These are phyloP conservation scores for Odobenus rosmarus DNA, from an alignment of 2,113 vertebrate genomes.

Conservation along the genomic window DNA sequence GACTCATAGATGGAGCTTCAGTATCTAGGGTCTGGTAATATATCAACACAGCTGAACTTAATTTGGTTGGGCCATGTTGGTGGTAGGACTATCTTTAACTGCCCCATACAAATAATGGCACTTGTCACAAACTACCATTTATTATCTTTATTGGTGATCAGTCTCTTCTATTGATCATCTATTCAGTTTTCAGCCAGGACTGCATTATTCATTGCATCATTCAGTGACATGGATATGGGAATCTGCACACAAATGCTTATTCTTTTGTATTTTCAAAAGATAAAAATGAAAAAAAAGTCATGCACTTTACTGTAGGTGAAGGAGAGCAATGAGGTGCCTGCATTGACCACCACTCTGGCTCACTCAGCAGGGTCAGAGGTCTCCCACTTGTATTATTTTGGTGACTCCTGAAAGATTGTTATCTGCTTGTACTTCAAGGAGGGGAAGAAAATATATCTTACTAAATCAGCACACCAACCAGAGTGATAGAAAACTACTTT, in stretches of 20 bases:
- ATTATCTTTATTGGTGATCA: background rate
- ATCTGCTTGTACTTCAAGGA: background rate
- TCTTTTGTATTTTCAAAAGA: background rate
- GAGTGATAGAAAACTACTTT: background rate
- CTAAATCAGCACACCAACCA: background rate
- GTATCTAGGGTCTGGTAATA: background rate
- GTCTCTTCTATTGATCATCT: background rate
- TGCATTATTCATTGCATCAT: background rate
- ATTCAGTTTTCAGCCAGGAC: background rate
- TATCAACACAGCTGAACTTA: background rate
- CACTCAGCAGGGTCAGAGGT: no score
- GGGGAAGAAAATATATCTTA: background rate
- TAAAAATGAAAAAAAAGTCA: background rate
- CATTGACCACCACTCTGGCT: background rate
- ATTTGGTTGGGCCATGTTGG: background rate
- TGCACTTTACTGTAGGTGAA: background rate
- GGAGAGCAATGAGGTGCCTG: background rate
- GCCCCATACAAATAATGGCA: background rate
- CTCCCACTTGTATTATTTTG: background rate
- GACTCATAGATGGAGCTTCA: background rate
- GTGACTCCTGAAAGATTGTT: background rate
- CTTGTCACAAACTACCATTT: background rate
- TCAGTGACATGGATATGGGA: background rate
- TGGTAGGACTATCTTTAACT: background rate
- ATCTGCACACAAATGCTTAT: background rate